A percentile compares a stretch with the other conserved stretches of the same genome.
phyloP scores from a whole-genome alignment of 2,797 vertebrate genomes.

The Odontamblyopus lacepedii region DNA sequence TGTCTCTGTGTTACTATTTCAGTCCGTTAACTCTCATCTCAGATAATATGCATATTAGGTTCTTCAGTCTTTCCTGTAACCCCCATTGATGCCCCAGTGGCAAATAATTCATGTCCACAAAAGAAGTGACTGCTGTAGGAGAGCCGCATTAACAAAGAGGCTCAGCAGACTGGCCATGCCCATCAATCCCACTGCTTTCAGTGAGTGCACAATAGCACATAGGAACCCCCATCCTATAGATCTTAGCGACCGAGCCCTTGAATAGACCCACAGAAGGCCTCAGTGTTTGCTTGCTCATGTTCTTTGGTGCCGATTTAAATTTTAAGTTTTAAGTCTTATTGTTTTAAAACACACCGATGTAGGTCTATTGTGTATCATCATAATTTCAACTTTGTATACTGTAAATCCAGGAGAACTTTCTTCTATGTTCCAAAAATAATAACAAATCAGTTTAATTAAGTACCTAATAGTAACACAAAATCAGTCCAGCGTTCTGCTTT shows the following conservation, averaged over 20 bases:
- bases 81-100: constrained; percentile 64
- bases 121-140: constrained; percentile 66
- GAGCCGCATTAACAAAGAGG: constrained; percentile 61
- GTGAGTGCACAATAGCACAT: constrained; percentile 59
- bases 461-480: too few relatives aligned
- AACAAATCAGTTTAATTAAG: too few relatives aligned
- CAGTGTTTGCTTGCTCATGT: constrained; percentile 31
- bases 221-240: constrained; percentile 56
- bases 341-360: neutral
- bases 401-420: neutral
- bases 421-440: neutral
- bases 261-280: constrained; percentile 43
- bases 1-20: constrained; percentile 14
- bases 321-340: neutral
- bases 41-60: constrained; percentile 51
- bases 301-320: constrained; percentile 6
- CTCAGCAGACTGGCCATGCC: constrained; percentile 62
- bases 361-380: neutral
- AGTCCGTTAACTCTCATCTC: constrained; percentile 32
- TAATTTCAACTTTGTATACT: neutral
- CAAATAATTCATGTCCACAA: constrained; percentile 77
- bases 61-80: constrained; percentile 54
- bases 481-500: too few relatives aligned
- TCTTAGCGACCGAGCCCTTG: constrained; percentile 73
- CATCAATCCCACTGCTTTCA: constrained; percentile 74